Conservation (phyloP, 2,113 vertebrate species). For the Eurypyga helias region DNA sequence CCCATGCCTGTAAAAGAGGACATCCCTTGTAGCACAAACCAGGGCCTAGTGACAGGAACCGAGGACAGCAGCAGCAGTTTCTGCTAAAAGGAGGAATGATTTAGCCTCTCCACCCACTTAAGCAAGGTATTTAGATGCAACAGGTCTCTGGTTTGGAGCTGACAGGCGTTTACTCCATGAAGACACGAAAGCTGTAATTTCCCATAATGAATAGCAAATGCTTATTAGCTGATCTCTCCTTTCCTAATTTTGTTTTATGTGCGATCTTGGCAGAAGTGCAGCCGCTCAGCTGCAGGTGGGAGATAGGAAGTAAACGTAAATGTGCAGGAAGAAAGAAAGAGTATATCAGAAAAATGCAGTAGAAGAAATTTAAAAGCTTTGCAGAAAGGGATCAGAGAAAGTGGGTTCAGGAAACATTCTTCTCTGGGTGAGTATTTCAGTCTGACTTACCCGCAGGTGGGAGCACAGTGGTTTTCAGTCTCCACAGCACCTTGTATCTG, state of each 20-base stretch:
- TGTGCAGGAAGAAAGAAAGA: background rate
- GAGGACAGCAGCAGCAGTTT: background rate
- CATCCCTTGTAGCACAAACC: background rate
- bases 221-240: background rate
- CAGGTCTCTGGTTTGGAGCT: background rate
- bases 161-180: background rate
- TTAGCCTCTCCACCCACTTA: background rate
- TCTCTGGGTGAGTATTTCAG: background rate
- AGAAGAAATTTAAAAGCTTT: background rate
- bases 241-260: background rate
- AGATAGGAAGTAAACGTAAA: background rate
- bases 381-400: background rate
- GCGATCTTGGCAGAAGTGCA: background rate
- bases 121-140: background rate
- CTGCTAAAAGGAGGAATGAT: background rate
- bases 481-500: background rate
- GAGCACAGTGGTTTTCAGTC: background rate
- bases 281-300: background rate
- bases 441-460: background rate
- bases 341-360: background rate
- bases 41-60: background rate
- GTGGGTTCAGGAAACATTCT: background rate
- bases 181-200: background rate
- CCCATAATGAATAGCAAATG: background rate
- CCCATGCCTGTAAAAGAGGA: background rate